These are phyloP conservation scores for Pseudomyrmex cubaensis DNA, from an alignment of 1,140 invertebrate genomes.

Conservation along the genomic window DNA sequence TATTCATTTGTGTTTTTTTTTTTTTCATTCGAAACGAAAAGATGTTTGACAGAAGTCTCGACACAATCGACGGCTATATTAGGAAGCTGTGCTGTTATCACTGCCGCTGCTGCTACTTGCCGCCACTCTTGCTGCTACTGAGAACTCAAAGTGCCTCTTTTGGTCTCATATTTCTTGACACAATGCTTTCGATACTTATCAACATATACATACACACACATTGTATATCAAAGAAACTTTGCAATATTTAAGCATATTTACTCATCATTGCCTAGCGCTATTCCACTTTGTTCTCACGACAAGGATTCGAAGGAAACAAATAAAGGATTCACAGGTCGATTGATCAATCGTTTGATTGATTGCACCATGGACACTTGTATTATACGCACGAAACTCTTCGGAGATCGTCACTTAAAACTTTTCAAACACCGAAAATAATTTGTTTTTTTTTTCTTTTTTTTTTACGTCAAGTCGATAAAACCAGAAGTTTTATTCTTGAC, in stretches of 20 bases:
- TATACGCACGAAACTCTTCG: constrained; percentile 26
- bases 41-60: constrained; percentile 64
- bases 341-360: background rate
- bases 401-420: background rate
- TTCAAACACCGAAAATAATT: background rate
- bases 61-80: constrained; percentile 69
- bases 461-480: background rate
- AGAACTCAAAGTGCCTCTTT: constrained; percentile 67
- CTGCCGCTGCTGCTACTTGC: constrained; percentile 71
- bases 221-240: constrained; percentile 1
- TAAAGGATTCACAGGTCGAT: constrained; percentile 1
- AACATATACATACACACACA: constrained; percentile 2
- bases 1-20: background rate
- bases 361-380: constrained; percentile 35
- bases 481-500: background rate
- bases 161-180: constrained; percentile 39
- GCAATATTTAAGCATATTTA: constrained; percentile 1
- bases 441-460: background rate
- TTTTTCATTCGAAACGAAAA: background rate
- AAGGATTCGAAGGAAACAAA: constrained; percentile 12
- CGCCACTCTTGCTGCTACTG: constrained; percentile 73
- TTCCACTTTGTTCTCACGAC: constrained; percentile 19
- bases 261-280: constrained; percentile 19
- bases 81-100: constrained; percentile 74
- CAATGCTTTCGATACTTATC: constrained; percentile 56